Conservation (phyloP, 2,113 vertebrate species). For the Actenoides hombroni region DNA sequence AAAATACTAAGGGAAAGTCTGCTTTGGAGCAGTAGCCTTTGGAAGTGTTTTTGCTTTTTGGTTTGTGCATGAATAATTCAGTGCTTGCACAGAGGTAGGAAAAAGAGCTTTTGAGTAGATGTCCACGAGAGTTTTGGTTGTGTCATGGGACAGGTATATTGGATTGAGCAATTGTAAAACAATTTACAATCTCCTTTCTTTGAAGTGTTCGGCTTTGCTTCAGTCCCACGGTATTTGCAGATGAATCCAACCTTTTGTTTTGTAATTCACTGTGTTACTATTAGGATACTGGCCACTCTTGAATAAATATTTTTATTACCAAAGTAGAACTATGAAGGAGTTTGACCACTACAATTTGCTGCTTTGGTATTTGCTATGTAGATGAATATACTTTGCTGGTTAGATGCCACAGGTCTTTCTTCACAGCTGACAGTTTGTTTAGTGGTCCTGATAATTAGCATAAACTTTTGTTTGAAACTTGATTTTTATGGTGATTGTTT, state of each 20-base stretch:
- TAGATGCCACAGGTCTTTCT: neutral
- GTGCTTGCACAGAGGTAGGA: neutral
- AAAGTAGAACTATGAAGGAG: neutral
- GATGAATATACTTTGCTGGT: neutral
- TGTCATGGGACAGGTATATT: neutral
- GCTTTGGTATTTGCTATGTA: neutral
- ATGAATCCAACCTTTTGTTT: neutral
- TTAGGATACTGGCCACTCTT: neutral
- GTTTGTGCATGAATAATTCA: neutral
- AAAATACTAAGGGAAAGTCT: neutral
- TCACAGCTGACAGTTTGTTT: neutral
- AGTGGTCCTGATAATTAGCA: neutral
- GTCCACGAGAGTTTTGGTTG: neutral
- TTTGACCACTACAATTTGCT: neutral
- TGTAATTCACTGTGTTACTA: neutral
- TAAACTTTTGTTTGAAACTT: neutral
- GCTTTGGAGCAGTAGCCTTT: neutral
- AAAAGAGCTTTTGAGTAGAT: neutral
- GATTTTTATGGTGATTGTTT: neutral
- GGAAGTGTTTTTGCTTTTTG: neutral
- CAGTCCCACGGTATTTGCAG: neutral
- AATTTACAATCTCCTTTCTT: neutral
- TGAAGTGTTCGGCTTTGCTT: neutral
- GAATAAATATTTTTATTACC: neutral
- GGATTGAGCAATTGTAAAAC: neutral